Evolutionary conservation across 2,888 invertebrate genomes (phyloP), one percentile per base, ranked within the genome.

Genomic region (Alcis repandata): DNA sequence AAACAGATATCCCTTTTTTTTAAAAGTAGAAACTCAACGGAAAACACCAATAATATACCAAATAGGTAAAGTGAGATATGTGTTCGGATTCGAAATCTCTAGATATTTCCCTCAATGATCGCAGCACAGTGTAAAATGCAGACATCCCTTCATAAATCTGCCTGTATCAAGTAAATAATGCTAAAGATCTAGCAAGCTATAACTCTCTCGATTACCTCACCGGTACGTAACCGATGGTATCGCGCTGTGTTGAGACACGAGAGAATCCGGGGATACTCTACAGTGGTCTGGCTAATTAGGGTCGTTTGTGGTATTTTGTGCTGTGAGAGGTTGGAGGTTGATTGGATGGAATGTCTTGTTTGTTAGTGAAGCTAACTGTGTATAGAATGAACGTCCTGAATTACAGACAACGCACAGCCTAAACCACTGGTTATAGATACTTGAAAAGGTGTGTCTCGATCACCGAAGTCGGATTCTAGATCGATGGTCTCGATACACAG

Each of bases 221-320:
- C 9, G 9, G 38, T 48, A 56, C 62, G 56, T 62, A 58, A 53
- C 56, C 20, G 69, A 71, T 73, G 66, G 1, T 73, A 73, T 73
- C 72, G 33, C 17, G 13, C 10, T 36, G 51, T 69, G 71, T 73
- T 71, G 73, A 67, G 69, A 73, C 71, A 71, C 69, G 69, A 65
- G 67, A 38, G 61, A 68, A 71, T 57, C 61, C 69, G 40, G 64
- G 68, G 62, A 49, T 66, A 45, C 43, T 63, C 61, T 66, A 66
- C 71, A 70, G 69, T 49, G 43, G 38, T 36, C 54, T 59, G 53
- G 64, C 54, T 71, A 71, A 73, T 69, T 71, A 70, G 63, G 53
- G 40, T 49, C 51, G 59, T 65, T 69, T 70, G 67, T 54, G 67
- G 67, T 64, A 46, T 57, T 64, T 48, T 56, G 27, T 57, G 61